Base-by-base conservation (phyloP, 2,113 vertebrate species). In the Pundamilia nyererei region DNA sequence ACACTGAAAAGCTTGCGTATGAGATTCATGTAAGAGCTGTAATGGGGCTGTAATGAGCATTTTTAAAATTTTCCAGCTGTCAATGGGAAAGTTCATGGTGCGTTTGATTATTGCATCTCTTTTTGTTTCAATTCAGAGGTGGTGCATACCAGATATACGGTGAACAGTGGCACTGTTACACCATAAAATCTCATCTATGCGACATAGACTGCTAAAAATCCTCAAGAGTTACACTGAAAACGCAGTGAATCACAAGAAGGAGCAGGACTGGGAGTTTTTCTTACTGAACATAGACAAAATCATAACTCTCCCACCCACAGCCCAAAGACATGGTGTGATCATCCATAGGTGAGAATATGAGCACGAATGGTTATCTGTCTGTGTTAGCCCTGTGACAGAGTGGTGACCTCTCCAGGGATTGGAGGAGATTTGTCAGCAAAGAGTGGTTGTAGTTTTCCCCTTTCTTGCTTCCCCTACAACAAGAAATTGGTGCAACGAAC, bases 71-170 rank as follows among this genome's bases (percentile, higher is more conserved):
- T 19, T 86, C 49, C 45, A 47, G 38, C 77, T 4, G 29, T 21
- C 33, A 42, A 24, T 26, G 56, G n/a, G 65, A 60, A 81, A 83
- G 82, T 58, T 92, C 65, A 79, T 2, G 29, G 85, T 47, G 31
- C 7, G 81, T 62, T 81, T 85, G 45, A 82, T 54, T 3, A 80
- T 85, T 53, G 82, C 81, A 62, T 51, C 2, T 29, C 7, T 15
- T 49, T 84, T 87, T 86, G 65, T 87, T 86, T 85, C 24, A 21
- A 47, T 49, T 89, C 40, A 87, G 84, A 86, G 82, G 85, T 91
- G 40, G 53, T 21, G 68, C 80, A 83, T 49, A 85, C 3, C 42
- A 79, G 35, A 86, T 33, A 53, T 35, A 62, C 1, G 2, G 24
- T 24, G 29, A 62, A 62, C 17, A 62, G 58, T 24, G n/a, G 12